Evolutionary conservation across 2,113 vertebrate species (phyloP).

Genomic region (Entelurus aequoreus): DNA sequence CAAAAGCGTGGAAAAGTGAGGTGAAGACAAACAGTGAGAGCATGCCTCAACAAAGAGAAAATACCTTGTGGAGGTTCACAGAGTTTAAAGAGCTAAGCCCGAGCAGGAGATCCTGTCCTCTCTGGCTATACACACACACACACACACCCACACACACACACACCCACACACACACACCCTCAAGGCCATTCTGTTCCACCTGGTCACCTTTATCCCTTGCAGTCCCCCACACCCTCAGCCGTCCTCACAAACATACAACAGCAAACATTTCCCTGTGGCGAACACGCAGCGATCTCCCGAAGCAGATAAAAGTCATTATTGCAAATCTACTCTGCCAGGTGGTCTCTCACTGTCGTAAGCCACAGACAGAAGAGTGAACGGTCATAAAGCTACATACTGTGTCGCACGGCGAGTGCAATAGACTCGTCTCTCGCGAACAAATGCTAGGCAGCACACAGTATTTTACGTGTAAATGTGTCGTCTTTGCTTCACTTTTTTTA

Average conservation of each 20-base stretch:
- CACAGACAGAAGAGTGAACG: slow-evolving; percentile 27
- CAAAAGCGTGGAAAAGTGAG: slow-evolving; percentile 44
- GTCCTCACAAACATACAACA: slow-evolving; percentile 20
- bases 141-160: slow-evolving; percentile 27
- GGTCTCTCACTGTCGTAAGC: slow-evolving; percentile 39
- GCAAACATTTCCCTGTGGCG: slow-evolving; percentile 42
- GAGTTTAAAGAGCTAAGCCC: slow-evolving; percentile 66
- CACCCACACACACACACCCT: slow-evolving; percentile 45
- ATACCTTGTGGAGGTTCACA: slow-evolving; percentile 65
- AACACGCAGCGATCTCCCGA: slow-evolving; percentile 50
- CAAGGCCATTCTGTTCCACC: slow-evolving; percentile 66
- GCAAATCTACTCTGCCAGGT: slow-evolving; percentile 77
- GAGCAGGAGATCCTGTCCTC: slow-evolving; percentile 65
- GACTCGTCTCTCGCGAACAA: no score
- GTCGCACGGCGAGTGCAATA: no score
- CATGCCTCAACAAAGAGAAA: slow-evolving; percentile 72
- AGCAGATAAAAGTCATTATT: slow-evolving; percentile 70
- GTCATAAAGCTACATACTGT: slow-evolving; percentile 30
- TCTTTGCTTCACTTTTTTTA: no score
- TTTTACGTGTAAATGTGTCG: no score
- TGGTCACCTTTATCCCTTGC: slow-evolving; percentile 69
- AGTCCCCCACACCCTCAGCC: slow-evolving; percentile 32
- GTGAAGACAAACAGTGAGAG: slow-evolving; percentile 50
- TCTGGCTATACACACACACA: slow-evolving; percentile 36
- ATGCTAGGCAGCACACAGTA: no score